Evolutionary conservation across 2,888 invertebrate species (phyloP), one percentile per base, ranked within the genome.

Genomic region (Ichneumon xanthorius): DNA sequence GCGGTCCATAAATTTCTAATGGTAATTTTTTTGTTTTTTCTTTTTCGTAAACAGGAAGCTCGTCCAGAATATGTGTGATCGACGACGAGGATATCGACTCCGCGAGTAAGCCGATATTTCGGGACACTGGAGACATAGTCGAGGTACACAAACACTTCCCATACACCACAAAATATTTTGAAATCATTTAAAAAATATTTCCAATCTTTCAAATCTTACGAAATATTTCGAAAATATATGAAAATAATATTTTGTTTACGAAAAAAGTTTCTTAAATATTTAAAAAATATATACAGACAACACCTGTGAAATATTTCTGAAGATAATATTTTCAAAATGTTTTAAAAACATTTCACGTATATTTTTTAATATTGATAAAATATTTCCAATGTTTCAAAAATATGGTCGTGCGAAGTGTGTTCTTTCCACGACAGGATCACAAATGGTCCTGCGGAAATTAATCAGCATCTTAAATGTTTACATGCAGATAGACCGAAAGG

Each of bases 61-160:
- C 88, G 58, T 92, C 90, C 6, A 94, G 95, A 89, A 90, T 94
- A 87, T 95, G 95, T 89, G 88, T 92, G n/a, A 87, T 95, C 58
- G 92, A 94, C 87, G 88, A 94, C 79, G 95, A 95, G 91, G 87
- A 75, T 91, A 82, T 94, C 90, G 90, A 89, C 93, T 80, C 87
- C 45, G 72, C 90, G 61, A 63, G 80, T 6, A 63, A 87, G 63
- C 91, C 93, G 40, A 85, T 95, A 48, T 96, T 94, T 90, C 94
- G 96, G 81, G 94, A 95, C 82, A 97, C 97, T 9, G 98, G 98
- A 11, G 98, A 98, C 92, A 89, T 96, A 75, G 98, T 96, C 4
- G 87, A 87, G 81, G 94, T 94, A 88, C 19, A 22, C 45, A 14
- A 22, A 26, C 30, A 2, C 48, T 5, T 1, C 6, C 37, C 9